Conservation (phyloP, 1,140 invertebrate genomes). For the Vanessa tameamea region DNA sequence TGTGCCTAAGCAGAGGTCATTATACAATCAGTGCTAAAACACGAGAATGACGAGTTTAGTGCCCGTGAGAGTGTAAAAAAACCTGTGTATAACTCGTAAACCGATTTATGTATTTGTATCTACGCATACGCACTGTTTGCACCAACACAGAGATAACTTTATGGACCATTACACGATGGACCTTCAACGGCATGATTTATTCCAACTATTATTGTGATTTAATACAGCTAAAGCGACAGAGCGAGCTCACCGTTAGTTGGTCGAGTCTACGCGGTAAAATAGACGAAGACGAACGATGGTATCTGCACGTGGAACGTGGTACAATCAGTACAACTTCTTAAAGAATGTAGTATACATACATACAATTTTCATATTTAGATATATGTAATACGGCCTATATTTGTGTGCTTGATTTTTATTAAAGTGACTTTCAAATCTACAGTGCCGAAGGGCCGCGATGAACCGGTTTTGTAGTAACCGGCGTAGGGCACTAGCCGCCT, state of each 20-base stretch:
- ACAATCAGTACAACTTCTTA: conserved; percentile 20
- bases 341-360: not conserved
- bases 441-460: conserved; percentile 47
- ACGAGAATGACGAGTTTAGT: conserved; percentile 27
- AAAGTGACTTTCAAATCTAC: conserved; percentile 25
- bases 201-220: conserved; percentile 26
- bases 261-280: conserved; percentile 51
- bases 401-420: conserved; percentile 17
- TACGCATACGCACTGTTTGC: conserved; percentile 43
- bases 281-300: conserved; percentile 68
- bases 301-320: conserved; percentile 64
- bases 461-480: conserved; percentile 70
- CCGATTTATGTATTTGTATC: conserved; percentile 58
- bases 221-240: conserved; percentile 38
- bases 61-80: conserved; percentile 43
- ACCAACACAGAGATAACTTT: conserved; percentile 38
- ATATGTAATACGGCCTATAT: conserved; percentile 14
- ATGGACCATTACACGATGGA: conserved; percentile 36
- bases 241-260: conserved; percentile 31
- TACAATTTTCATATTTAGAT: conserved; percentile 14
- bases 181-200: conserved; percentile 16
- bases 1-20: conserved; percentile 23
- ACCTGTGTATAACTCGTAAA: conserved; percentile 52
- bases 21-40: conserved; percentile 33
- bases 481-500: conserved; percentile 65